Base-by-base conservation (phyloP, 2,888 invertebrate genomes). In the Thymelicus acteon region DNA sequence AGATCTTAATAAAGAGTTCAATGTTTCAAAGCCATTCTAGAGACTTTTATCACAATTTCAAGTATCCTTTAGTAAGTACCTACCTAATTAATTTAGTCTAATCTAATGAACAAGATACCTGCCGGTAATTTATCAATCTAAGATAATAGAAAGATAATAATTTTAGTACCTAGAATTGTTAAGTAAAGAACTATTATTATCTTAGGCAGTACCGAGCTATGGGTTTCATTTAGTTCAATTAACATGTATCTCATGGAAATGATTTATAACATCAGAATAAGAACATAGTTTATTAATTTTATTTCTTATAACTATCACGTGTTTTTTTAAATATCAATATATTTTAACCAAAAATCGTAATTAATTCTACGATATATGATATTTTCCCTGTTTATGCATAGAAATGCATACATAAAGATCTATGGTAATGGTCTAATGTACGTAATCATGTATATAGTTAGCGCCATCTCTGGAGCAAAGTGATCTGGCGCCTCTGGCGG, bases 61-160 rank as follows among this genome's bases (percentile, higher is more conserved):
- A 52, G 54, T 54, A 54, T 19, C 24, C 19, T 24, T 54, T 12
- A 60, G 58, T 48, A 49, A 64, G n/a, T 15, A n/a, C n/a, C 44
- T 70, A 64, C n/a, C 15, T 63, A 49, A 58, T 49, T 39, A 47
- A 47, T 64, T 52, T 49, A 49, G 7, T 13, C 60, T 70, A 70
- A 49, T 63, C 60, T 70, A 70, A 64, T 70, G 70, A 70, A 70
- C 70, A 64, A 64, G 58, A 64, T 64, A 64, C 49, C 70, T 60
- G 64, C 70, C 70, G 60, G 64, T 64, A 64, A 58, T 70, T 31
- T 70, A 70, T 8, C 48, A 64, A 60, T 64, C 60, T 64, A 63
- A 64, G 52, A 70, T 63, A 37, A 48, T 67, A 63, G 31, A 19
- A 48, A 70, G 24, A 40, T 60, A n/a, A n/a, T 70, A 70, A 60